A percentile compares a stretch with the other conserved stretches of the same genome.
phyloP scores from a whole-genome alignment of 2,888 invertebrate genomes.

The Diogma glabrata region DNA sequence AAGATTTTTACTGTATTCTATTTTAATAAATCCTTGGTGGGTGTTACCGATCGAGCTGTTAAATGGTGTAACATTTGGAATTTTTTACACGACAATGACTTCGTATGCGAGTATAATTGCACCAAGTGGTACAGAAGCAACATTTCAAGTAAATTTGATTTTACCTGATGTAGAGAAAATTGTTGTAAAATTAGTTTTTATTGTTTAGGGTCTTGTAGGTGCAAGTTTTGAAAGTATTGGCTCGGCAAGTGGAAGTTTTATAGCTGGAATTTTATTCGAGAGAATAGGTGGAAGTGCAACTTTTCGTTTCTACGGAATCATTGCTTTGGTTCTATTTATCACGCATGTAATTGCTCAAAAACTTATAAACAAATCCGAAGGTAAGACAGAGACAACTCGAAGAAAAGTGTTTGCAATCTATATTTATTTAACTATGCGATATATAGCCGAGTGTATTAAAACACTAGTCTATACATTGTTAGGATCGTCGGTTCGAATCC shows the following conservation, averaged over 20 bases:
- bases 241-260: conserved; percentile 65
- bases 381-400: too few relatives aligned
- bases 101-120: conserved; percentile 77
- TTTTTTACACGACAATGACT: conserved; percentile 80
- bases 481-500: too few relatives aligned
- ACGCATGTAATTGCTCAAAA: conserved; percentile 46
- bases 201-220: conserved; percentile 77
- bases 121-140: conserved; percentile 74
- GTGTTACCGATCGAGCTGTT: conserved; percentile 73
- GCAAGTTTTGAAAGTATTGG: conserved; percentile 82
- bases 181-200: too few relatives aligned
- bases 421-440: too few relatives aligned
- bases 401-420: too few relatives aligned
- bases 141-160: conserved; percentile 55
- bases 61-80: conserved; percentile 80
- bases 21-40: conserved; percentile 69
- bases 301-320: conserved; percentile 61
- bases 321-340: conserved; percentile 47
- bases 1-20: conserved; percentile 71
- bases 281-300: conserved; percentile 51
- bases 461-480: too few relatives aligned
- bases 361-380: conserved; percentile 20
- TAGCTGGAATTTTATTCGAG: conserved; percentile 63
- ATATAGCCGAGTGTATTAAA: too few relatives aligned
- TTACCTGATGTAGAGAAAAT: not conserved